Conservation (phyloP, 1,140 invertebrate species). For the Mamestra configurata region DNA sequence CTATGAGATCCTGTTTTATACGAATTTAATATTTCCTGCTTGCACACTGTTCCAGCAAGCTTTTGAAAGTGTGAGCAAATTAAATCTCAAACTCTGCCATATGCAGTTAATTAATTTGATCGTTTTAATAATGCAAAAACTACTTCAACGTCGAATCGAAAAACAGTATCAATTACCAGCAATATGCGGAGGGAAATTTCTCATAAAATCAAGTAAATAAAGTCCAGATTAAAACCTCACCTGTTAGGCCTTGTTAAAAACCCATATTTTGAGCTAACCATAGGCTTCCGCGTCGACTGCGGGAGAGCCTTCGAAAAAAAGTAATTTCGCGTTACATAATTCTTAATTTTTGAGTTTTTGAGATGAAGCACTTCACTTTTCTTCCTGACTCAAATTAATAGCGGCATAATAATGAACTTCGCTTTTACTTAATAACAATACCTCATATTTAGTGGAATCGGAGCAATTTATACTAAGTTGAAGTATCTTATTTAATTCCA, state of each 20-base stretch:
- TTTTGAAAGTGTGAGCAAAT: not conserved
- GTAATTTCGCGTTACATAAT: constrained; percentile 43
- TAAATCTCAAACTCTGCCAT: not conserved
- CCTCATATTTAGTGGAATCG: not conserved
- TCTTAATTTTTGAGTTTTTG: constrained; percentile 50
- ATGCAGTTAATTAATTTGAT: constrained; percentile 6
- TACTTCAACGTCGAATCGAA: constrained; percentile 17
- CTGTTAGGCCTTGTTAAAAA: constrained; percentile 64
- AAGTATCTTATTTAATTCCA: constrained; percentile 42
- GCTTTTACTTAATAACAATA: constrained; percentile 39
- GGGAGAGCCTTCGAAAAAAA: constrained; percentile 39
- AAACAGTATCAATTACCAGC: constrained; percentile 40
- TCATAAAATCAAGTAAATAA: constrained; percentile 53
- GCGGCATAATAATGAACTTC: constrained; percentile 22
- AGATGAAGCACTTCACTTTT: constrained; percentile 42
- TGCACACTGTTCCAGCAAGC: not conserved
- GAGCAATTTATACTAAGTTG: constrained; percentile 4
- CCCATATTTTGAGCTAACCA: constrained; percentile 70
- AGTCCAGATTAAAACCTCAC: constrained; percentile 45
- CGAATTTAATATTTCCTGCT: not conserved
- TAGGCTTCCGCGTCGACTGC: constrained; percentile 61
- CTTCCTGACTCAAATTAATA: constrained; percentile 51
- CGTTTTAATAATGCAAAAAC: constrained; percentile 40
- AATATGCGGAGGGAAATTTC: constrained; percentile 37
- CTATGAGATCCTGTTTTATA: not conserved